Evolutionary conservation across 1,140 invertebrate genomes (phyloP), one percentile per base, ranked within the genome.

Genomic region (Camponotus vicinus): DNA sequence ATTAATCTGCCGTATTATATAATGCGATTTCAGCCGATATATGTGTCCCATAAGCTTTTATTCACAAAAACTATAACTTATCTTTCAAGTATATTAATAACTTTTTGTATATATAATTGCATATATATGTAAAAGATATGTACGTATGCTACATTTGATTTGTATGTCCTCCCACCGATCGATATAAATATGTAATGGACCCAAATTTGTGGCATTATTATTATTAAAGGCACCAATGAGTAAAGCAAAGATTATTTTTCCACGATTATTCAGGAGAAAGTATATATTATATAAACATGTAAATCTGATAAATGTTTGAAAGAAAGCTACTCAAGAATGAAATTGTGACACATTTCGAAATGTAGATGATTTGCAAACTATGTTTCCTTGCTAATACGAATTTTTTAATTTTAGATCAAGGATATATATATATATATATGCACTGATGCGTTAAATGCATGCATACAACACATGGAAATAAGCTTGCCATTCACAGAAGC

Each of bases 241-340:
- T 73, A 21, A 61, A 82, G 67, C 55, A 71, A 69, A 55, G 34
- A 40, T 80, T 57, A 69, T 67, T 59, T 52, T 52, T 52, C 15
- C 6, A 15, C 49, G 6, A 9, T 82, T 82, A 73, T 61, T 59
- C 5, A 37, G 6, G 42, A 21, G 13, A 21, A 71, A 71, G 21
- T 11, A 11, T 45, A 45, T 57, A 13, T 27, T 52, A 66, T 1
- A 67, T 57, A 71, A 80, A 52, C 15, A 57, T 21, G 34, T 32
- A 69, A 71, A 37, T 69, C 2, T 55, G 55, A 52, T 34, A 21
- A 21, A 66, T 11, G 15, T 57, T 37, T 1, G 21, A 32, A 21
- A 78, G 21, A 37, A 52, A 45, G 32, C 11, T 2, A 5, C 32
- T 32, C 7, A 61, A 45, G 11, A 64, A 49, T 49, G n/a, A 45